These are phyloP conservation scores for Eleutherodactylus coqui DNA, from an alignment of 2,797 vertebrate genomes.

Conservation along the genomic window DNA sequence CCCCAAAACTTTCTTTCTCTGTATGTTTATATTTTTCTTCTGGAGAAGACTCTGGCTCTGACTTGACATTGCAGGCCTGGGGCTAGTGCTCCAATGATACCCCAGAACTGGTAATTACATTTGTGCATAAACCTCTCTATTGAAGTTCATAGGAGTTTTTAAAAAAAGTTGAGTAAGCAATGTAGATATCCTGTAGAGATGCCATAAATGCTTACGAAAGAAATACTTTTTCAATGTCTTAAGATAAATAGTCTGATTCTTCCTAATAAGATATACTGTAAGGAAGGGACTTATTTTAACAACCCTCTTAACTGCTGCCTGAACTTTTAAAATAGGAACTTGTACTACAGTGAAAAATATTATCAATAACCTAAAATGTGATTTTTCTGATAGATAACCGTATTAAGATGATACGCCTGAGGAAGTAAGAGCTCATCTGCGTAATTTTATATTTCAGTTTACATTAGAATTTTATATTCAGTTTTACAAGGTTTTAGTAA, in stretches of 20 bases:
- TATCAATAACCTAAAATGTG: conserved; percentile 5
- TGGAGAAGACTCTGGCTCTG: too few species aligned
- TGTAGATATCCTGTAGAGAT: too few species aligned
- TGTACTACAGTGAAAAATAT: not conserved
- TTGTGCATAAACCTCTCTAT: too few species aligned
- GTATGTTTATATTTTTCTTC: too few species aligned
- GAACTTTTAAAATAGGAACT: not conserved
- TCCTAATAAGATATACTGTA: not conserved
- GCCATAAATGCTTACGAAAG: too few species aligned
- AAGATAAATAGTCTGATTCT: not conserved
- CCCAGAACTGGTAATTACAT: too few species aligned
- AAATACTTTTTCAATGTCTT: not conserved
- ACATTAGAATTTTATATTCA: not conserved
- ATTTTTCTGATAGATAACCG: not conserved
- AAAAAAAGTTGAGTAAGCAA: too few species aligned
- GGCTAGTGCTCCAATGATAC: too few species aligned
- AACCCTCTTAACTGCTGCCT: not conserved
- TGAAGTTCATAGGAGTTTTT: too few species aligned
- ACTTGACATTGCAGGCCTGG: too few species aligned
- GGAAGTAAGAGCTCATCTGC: not conserved
- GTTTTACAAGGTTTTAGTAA: not conserved
- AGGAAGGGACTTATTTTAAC: not conserved
- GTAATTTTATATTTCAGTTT: not conserved
- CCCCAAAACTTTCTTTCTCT: too few species aligned
- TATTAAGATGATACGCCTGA: not conserved